Conservation (phyloP, 2,888 invertebrate genomes). For the Thymelicus acteon region DNA sequence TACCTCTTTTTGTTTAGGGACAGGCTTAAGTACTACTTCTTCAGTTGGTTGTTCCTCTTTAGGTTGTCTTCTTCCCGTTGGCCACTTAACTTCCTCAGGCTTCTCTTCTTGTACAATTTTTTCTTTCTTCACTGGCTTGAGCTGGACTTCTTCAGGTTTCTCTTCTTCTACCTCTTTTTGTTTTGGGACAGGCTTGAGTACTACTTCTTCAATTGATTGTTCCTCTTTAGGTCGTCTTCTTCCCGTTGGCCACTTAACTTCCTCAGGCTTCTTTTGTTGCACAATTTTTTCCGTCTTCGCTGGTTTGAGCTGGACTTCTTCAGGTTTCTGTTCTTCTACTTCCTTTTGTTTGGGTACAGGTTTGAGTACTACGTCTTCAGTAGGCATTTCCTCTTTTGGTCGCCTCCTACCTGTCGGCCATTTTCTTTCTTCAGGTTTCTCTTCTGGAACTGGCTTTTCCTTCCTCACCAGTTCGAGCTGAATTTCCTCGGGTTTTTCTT, state of each 20-base stretch:
- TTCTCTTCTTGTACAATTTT: constrained; percentile 56
- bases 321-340: constrained; percentile 54
- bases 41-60: constrained; percentile 49
- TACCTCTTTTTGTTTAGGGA: constrained; percentile 46
- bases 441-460: constrained; percentile 52
- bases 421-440: constrained; percentile 60
- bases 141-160: constrained; percentile 57
- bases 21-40: constrained; percentile 58
- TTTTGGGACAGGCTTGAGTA: constrained; percentile 70
- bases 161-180: constrained; percentile 48
- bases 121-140: constrained; percentile 46
- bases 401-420: constrained; percentile 54
- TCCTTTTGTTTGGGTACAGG: constrained; percentile 61
- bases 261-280: constrained; percentile 63
- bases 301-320: constrained; percentile 80
- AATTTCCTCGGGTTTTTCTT: constrained; percentile 67
- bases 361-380: constrained; percentile 60
- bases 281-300: constrained; percentile 50
- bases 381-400: constrained; percentile 53
- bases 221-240: constrained; percentile 32
- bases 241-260: constrained; percentile 44
- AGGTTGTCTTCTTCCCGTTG: constrained; percentile 38
- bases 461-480: constrained; percentile 47
- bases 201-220: constrained; percentile 47
- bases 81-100: constrained; percentile 60